Evolutionary conservation across 2,888 invertebrate genomes (phyloP).

Genomic region (Agonopterix alstromeriana): DNA sequence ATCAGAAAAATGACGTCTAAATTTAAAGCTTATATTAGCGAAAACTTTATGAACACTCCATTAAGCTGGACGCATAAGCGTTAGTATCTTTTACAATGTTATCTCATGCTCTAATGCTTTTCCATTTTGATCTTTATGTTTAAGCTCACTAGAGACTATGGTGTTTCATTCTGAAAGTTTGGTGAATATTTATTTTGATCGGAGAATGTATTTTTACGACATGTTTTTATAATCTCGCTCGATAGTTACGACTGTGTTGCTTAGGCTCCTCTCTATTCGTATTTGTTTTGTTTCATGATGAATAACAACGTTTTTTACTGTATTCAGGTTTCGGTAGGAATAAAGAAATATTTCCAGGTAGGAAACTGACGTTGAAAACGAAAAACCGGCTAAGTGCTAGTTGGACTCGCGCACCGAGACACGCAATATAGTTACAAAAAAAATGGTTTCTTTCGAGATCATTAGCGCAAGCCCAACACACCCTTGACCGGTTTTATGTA

Average conservation of each 20-base stretch:
- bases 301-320: no score
- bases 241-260: constrained; percentile 27
- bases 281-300: constrained; percentile 2
- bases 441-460: no score
- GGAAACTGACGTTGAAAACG: no score
- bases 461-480: no score
- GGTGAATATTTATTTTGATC: constrained; percentile 38
- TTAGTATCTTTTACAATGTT: constrained; percentile 3
- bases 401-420: no score
- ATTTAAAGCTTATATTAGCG: constrained; percentile 38
- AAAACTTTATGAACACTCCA: constrained; percentile 39
- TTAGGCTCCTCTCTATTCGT: constrained; percentile 10
- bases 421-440: no score
- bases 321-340: no score
- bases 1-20: constrained; percentile 42
- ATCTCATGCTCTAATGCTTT: no score
- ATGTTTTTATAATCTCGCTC: constrained; percentile 52
- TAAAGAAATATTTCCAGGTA: no score
- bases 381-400: no score
- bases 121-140: not conserved
- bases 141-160: constrained; percentile 2
- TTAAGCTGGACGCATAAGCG: constrained; percentile 34
- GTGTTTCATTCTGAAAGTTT: not conserved
- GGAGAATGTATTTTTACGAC: constrained; percentile 36
- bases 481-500: no score